These are phyloP conservation scores for Clusia tigrina DNA, from an alignment of 2,888 invertebrate species.

Conservation along the genomic window DNA sequence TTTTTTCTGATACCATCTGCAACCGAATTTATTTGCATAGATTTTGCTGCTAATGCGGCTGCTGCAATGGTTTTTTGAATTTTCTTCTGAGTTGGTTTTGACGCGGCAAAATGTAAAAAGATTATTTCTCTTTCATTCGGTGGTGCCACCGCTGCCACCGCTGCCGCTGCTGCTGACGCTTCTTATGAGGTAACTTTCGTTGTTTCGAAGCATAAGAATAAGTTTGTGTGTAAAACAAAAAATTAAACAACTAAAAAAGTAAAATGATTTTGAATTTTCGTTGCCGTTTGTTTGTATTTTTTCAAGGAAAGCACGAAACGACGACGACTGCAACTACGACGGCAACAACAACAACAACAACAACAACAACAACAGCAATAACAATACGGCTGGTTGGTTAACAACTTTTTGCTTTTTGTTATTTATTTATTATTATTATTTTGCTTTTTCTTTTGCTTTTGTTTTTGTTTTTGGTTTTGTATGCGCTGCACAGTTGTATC, in stretches of 20 bases:
- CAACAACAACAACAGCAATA: too few relatives aligned
- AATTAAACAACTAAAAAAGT: background rate
- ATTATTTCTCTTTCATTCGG: slow-evolving; percentile 14
- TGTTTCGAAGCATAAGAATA: background rate
- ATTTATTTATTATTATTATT: too few relatives aligned
- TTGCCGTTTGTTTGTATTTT: background rate
- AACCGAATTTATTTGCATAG: too few relatives aligned
- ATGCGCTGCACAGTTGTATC: background rate
- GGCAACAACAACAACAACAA: too few relatives aligned
- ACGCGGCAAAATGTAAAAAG: slow-evolving; percentile 1
- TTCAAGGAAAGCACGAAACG: slow-evolving; percentile 13
- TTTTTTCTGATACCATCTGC: too few relatives aligned
- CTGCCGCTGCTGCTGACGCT: too few relatives aligned
- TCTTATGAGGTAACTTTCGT: slow-evolving; percentile 16
- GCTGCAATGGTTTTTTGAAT: slow-evolving; percentile 5
- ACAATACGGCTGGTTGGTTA: too few relatives aligned
- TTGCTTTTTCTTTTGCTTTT: too few relatives aligned
- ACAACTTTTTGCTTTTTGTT: too few relatives aligned
- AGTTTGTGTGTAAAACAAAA: too few relatives aligned
- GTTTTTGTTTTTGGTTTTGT: background rate
- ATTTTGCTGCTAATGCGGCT: slow-evolving; percentile 16
- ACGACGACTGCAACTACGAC: background rate
- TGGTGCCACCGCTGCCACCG: background rate
- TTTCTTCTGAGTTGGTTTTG: slow-evolving; percentile 18
- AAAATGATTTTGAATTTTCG: slow-evolving; percentile 14